Evolutionary conservation across 2,888 invertebrate genomes (phyloP), one percentile per base, ranked within the genome.

Genomic region (Chrysopilus asiliformis): DNA sequence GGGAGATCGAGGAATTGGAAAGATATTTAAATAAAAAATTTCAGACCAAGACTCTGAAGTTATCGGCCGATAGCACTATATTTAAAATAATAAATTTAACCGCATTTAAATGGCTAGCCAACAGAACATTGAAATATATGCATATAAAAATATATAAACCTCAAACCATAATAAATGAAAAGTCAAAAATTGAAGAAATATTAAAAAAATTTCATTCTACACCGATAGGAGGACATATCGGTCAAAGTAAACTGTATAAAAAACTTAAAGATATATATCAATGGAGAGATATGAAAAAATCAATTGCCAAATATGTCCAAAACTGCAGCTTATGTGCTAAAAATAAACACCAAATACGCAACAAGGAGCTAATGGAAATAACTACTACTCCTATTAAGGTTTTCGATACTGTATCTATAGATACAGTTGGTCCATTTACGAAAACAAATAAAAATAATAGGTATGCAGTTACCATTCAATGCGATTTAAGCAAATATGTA

Each of bases 401-500:
- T 18, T 31, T 31, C 17, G 31, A 31, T 10, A 29, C 16, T 9
- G 12, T 29, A n/a, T 18, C 31, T n/a, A 31, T 31, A 31, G 31
- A 35, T 10, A 25, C 35, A 18, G 35, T 35, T 4, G 35, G 35
- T 16, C 27, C 35, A 20, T 35, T 35, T 26, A 13, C 17, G 10
- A 17, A 28, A 28, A 28, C 28, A 10, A n/a, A n/a, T n/a, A n/a
- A n/a, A n/a, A n/a, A n/a, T n/a, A n/a, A n/a, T n/a, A n/a, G n/a
- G n/a, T n/a, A n/a, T n/a, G n/a, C n/a, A n/a, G n/a, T n/a, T n/a
- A n/a, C n/a, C n/a, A n/a, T n/a, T n/a, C n/a, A n/a, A n/a, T n/a
- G n/a, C n/a, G n/a, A n/a, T n/a, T n/a, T n/a, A n/a, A n/a, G n/a
- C n/a, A n/a, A n/a, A n/a, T n/a, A n/a, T n/a, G n/a, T n/a, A n/a